A percentile compares a stretch with the other conserved stretches of the same genome.
These are phyloP conservation scores for Sclerodermus sp. DNA, from an alignment of 2,888 invertebrate genomes.

Conservation along the genomic window DNA sequence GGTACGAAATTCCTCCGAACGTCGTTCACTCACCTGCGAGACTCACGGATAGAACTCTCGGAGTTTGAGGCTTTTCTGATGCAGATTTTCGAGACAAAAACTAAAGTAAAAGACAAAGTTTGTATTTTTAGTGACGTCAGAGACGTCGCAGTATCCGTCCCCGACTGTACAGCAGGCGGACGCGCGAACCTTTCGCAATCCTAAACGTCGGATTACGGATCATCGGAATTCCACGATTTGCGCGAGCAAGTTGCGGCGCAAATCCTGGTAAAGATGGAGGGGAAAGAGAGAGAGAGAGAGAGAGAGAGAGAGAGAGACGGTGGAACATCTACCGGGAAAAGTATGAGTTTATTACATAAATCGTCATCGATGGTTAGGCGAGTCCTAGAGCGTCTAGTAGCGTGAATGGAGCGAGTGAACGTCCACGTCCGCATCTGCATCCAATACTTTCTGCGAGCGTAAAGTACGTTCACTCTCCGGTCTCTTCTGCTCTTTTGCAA, in stretches of 20 bases:
- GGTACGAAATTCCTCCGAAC: no score
- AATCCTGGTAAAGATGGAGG: background rate
- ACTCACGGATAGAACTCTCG: no score
- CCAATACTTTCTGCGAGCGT: constrained; percentile 16
- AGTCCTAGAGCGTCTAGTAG: no score
- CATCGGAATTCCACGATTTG: background rate
- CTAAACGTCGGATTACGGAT: constrained; percentile 10
- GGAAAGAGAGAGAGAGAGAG: background rate
- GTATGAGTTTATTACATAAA: no score
- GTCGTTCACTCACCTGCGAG: no score
- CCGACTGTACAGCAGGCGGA: no score
- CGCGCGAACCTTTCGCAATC: constrained; percentile 1
- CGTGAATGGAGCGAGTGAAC: constrained; percentile 9
- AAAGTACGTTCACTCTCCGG: constrained; percentile 19
- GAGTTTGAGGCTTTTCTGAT: no score
- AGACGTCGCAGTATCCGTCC: no score
- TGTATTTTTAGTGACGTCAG: no score
- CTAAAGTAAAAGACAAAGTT: no score
- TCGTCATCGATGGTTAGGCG: no score
- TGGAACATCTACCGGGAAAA: background rate
- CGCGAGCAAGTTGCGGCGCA: background rate
- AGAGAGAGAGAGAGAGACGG: background rate
- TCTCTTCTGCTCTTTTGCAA: background rate
- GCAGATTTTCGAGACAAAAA: no score
- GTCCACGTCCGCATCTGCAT: constrained; percentile 12